These are phyloP conservation scores for Coracopsis vasa DNA, from an alignment of 2,113 vertebrate genomes.

Conservation along the genomic window DNA sequence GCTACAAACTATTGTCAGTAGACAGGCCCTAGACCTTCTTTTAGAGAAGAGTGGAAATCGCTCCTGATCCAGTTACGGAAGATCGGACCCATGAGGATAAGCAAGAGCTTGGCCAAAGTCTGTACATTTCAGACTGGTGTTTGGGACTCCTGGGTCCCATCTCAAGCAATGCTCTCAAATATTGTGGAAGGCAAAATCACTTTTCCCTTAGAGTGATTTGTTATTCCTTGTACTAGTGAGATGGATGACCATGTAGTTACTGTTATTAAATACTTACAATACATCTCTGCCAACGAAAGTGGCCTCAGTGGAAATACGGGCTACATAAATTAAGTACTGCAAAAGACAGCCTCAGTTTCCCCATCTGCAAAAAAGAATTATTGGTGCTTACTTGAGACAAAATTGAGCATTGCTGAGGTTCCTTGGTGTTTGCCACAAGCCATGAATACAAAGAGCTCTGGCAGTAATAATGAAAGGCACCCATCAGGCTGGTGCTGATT, in stretches of 20 bases:
- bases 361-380: background rate
- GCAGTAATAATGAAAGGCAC: background rate
- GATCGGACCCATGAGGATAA: background rate
- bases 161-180: background rate
- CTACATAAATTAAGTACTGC: background rate
- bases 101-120: background rate
- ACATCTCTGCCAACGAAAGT: background rate
- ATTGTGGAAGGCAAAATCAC: background rate
- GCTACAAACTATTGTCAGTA: background rate
- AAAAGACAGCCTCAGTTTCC: slow-evolving; percentile 27
- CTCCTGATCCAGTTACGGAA: background rate
- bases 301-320: background rate
- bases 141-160: background rate
- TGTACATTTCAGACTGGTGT: background rate
- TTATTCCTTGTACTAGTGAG: background rate
- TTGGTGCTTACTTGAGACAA: background rate
- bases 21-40: background rate
- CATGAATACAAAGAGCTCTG: background rate
- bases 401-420: background rate
- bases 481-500: background rate
- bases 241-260: background rate
- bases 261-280: background rate
- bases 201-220: background rate
- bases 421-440: background rate
- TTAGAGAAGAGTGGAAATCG: background rate